Conservation (phyloP, 2,113 vertebrate genomes). For the Reinhardtius hippoglossoides region DNA sequence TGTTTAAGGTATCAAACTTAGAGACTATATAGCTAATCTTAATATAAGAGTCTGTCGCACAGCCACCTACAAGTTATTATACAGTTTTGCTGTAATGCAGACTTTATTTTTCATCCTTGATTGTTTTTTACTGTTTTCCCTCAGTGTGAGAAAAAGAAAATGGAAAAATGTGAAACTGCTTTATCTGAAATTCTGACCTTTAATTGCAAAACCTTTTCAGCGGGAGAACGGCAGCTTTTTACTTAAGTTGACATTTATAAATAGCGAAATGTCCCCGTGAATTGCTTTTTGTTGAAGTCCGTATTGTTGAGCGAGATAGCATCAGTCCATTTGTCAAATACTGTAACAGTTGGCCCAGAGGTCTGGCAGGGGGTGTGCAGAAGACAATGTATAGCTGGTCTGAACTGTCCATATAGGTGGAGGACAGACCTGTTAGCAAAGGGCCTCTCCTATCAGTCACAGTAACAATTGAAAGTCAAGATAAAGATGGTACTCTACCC, state of each 20-base stretch:
- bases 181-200: constrained; percentile 82
- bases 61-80: constrained; percentile 1
- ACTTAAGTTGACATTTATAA: constrained; percentile 83
- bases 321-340: constrained; percentile 81
- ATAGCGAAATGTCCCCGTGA: constrained; percentile 78
- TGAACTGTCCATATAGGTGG: constrained; percentile 61
- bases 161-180: constrained; percentile 48
- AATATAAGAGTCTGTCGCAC: constrained; percentile 33
- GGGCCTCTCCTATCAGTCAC: constrained; percentile 78
- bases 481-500: constrained; percentile 78
- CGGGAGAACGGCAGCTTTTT: constrained; percentile 71
- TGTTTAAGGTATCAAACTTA: constrained; percentile 9
- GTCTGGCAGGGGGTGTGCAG: constrained; percentile 51
- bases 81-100: constrained; percentile 20
- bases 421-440: constrained; percentile 70
- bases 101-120: constrained; percentile 50
- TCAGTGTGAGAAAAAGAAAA: constrained; percentile 35
- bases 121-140: constrained; percentile 45
- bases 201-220: constrained; percentile 81
- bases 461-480: constrained; percentile 75
- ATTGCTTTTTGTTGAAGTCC: constrained; percentile 79
- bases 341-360: constrained; percentile 54
- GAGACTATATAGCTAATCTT: constrained; percentile 13
- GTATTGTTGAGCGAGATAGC: constrained; percentile 75
- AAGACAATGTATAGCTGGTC: constrained; percentile 66